Base-by-base conservation (phyloP, 2,888 invertebrate species). In the Dione juno region DNA sequence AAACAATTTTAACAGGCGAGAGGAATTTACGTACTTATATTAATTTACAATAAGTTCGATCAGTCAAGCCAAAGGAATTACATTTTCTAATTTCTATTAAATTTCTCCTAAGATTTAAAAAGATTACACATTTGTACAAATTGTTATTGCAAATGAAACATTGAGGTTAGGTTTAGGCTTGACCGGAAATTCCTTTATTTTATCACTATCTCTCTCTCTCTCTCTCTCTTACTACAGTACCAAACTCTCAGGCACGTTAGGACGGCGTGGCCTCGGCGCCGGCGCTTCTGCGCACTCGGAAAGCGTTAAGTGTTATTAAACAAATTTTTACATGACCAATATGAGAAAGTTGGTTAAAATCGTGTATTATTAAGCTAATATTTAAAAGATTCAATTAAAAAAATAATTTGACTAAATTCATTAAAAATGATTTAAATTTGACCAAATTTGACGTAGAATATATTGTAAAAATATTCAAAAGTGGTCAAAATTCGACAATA, bases 261-360 rank as follows among this genome's bases (percentile, higher is more conserved):
- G 88, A 88, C 88, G 88, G 87, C 81, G 79, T 83, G 86, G 85
- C 86, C 88, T 78, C 76, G 79, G 84, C 71, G 71, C 57, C 67
- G 58, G 66, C 70, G 45, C 13, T 41, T 43, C 19, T 43, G 53
- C 45, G 59, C 52, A 61, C 61, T 13, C 19, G 16, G 59, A 50
- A 52, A 59, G 52, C 59, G 16, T n/a, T n/a, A n/a, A n/a, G n/a
- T 50, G 50, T 50, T 43, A 40, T 10, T 54, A 35, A 16, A 16
- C 57, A 37, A 40, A 5, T 57, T 37, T 57, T 57, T 37, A 57
- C 35, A 37, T 35, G 3, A 54, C 9, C n/a, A 10, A 54, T 10
- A 54, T 10, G 11, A 5, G 16, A 50, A 50, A 10, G 11, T 50
- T 50, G 9, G 11, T 50, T 50, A 11, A 21, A 50, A 50, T 21